Base-by-base conservation (phyloP, 1,140 invertebrate genomes). In the Drosophila pallidifrons region DNA sequence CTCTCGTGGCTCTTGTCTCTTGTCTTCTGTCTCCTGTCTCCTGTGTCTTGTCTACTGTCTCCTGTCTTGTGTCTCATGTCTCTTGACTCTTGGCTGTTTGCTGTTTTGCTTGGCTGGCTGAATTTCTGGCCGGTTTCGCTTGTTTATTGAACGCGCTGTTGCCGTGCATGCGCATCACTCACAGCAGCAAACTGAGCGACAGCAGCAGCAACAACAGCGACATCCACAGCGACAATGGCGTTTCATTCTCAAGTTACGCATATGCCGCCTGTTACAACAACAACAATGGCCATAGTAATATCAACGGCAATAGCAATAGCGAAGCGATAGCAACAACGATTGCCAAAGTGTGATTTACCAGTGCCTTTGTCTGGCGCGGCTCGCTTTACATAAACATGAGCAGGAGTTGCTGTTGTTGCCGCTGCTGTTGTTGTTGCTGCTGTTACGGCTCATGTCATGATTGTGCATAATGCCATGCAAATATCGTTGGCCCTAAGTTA, bases 401-500 rank as follows among this genome's bases (percentile, higher is more conserved):
- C 70, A 66, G 77, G 60, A 67, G 63, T 63, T 41, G 67, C 13
- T 49, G 61, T 4, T 49, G 49, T n/a, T 51, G 67, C 13, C 43
- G 52, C 7, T 49, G 49, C 8, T 51, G 57, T 25, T 61, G 38
- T 20, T 71, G 68, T 32, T 66, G 69, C 7, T 59, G 59, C 46
- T 76, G 74, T 43, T 64, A 43, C 28, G 61, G 76, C 82, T 88
- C 79, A 87, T 82, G 83, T 88, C 83, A 88, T 88, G 83, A 88
- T 89, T 89, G 88, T 88, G 83, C 83, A 88, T 88, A 88, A 88
- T 88, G 85, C 77, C 85, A 88, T 88, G 83, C 83, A 88, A 88
- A 88, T 88, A 89, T 79, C 77, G 83, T 67, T 60, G 83, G 83
- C 80, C 78, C 77, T 83, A 87, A 88, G 80, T 87, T 87, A 87